phyloP scores from a whole-genome alignment of 2,113 vertebrate species.

The Rana temporaria region DNA sequence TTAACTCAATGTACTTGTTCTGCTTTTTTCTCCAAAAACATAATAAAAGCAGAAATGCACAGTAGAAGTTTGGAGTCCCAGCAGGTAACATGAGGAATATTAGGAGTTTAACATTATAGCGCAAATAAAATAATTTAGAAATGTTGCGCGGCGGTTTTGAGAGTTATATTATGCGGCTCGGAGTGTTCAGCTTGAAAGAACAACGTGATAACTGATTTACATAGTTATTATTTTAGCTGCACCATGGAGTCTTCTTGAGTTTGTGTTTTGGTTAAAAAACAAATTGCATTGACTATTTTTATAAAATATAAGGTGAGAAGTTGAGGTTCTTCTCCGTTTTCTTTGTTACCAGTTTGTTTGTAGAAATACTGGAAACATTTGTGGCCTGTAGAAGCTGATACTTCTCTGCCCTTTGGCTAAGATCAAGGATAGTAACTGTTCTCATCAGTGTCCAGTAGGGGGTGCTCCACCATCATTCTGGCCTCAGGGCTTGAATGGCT shows the following conservation, averaged over 20 bases:
- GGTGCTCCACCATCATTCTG: too few relatives aligned
- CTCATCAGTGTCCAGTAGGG: too few relatives aligned
- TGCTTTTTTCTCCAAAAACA: neutral
- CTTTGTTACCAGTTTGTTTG: too few relatives aligned
- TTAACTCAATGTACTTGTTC: neutral
- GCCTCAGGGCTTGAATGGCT: too few relatives aligned
- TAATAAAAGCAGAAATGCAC: neutral
- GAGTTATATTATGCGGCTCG: conserved; percentile 21
- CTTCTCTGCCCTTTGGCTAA: too few relatives aligned
- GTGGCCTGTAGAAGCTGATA: too few relatives aligned
- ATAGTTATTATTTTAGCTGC: conserved; percentile 35
- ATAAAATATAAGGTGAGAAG: too few relatives aligned
- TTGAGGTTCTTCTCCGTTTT: too few relatives aligned
- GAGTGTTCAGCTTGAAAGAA: conserved; percentile 8
- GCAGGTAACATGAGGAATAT: neutral
- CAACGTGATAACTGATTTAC: conserved; percentile 22
- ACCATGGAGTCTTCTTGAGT: neutral
- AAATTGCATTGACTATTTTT: neutral
- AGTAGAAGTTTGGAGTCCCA: neutral
- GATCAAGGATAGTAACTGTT: too few relatives aligned
- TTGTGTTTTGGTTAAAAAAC: conserved; percentile 2
- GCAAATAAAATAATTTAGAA: conserved; percentile 21
- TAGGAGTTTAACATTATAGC: neutral
- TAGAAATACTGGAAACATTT: too few relatives aligned
- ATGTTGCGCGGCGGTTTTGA: conserved; percentile 9